These are phyloP conservation scores for Phoxinus phoxinus DNA, from an alignment of 2,113 vertebrate genomes.

Conservation along the genomic window DNA sequence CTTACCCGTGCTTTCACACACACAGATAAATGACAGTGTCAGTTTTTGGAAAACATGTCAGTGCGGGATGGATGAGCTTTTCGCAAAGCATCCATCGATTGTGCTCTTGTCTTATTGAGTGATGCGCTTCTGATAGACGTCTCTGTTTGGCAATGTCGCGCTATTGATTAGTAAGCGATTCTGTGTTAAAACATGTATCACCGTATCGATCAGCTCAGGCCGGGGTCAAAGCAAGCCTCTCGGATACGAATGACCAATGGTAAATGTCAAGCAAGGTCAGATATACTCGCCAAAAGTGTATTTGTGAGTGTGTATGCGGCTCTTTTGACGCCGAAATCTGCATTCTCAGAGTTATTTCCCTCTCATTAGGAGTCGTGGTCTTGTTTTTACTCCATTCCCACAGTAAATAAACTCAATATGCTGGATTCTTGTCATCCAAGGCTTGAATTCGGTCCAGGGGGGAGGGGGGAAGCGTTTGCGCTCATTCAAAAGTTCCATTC, in stretches of 20 bases:
- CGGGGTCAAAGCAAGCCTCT: slow-evolving; percentile 63
- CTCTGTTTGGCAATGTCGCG: slow-evolving; percentile 56
- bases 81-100: slow-evolving; percentile 57
- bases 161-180: slow-evolving; percentile 67
- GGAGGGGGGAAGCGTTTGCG: slow-evolving; percentile 11
- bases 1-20: slow-evolving; percentile 26
- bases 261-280: slow-evolving; percentile 75
- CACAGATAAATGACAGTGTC: slow-evolving; percentile 17
- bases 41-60: slow-evolving; percentile 61
- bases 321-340: slow-evolving; percentile 3
- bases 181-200: slow-evolving; percentile 63
- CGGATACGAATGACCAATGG: slow-evolving; percentile 50
- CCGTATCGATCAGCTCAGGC: slow-evolving; percentile 70
- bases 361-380: slow-evolving; percentile 52
- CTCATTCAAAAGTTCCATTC: slow-evolving; percentile 49
- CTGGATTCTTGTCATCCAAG: slow-evolving; percentile 38
- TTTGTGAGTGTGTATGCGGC: not conserved
- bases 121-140: slow-evolving; percentile 64
- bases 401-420: slow-evolving; percentile 55
- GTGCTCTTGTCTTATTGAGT: slow-evolving; percentile 59
- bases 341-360: slow-evolving; percentile 34
- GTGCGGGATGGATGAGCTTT: slow-evolving; percentile 66
- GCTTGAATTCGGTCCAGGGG: slow-evolving; percentile 46
- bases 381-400: slow-evolving; percentile 39
- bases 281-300: slow-evolving; percentile 13